phyloP scores from a whole-genome alignment of 2,888 invertebrate genomes.

The Alentia gelatinosa region DNA sequence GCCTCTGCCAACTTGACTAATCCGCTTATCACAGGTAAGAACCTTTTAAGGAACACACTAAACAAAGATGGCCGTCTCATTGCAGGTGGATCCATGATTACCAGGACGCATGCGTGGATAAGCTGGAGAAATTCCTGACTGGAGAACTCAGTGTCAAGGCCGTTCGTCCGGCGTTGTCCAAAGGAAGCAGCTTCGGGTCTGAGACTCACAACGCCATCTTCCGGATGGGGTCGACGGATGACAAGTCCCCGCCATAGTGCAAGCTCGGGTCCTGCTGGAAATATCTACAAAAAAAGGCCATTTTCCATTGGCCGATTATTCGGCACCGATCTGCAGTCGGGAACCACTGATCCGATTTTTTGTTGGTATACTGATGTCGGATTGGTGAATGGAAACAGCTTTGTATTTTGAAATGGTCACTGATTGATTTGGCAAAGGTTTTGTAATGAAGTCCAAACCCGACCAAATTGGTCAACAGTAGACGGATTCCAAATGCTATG shows the following conservation, averaged over 20 bases:
- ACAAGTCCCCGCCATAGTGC: constrained; percentile 30
- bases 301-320: too few species aligned
- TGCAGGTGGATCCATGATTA: constrained; percentile 97
- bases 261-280: background rate
- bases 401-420: too few species aligned
- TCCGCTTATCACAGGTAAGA: too few species aligned
- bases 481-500: background rate
- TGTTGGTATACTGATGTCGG: too few species aligned
- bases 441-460: background rate
- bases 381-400: too few species aligned
- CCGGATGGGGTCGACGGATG: constrained; percentile 11
- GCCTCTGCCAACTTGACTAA: too few species aligned
- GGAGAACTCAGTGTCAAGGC: constrained; percentile 62
- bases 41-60: too few species aligned
- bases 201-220: constrained; percentile 2
- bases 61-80: background rate
- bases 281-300: background rate
- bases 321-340: too few species aligned
- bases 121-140: constrained; percentile 95
- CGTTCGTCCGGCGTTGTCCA: constrained; percentile 56
- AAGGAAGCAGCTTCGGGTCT: constrained; percentile 57
- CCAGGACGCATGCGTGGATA: constrained; percentile 99
- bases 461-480: background rate
- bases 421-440: too few species aligned
- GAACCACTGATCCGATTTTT: too few species aligned